phyloP scores from a whole-genome alignment of 2,113 vertebrate species.

The Neodon shergylaensis region DNA sequence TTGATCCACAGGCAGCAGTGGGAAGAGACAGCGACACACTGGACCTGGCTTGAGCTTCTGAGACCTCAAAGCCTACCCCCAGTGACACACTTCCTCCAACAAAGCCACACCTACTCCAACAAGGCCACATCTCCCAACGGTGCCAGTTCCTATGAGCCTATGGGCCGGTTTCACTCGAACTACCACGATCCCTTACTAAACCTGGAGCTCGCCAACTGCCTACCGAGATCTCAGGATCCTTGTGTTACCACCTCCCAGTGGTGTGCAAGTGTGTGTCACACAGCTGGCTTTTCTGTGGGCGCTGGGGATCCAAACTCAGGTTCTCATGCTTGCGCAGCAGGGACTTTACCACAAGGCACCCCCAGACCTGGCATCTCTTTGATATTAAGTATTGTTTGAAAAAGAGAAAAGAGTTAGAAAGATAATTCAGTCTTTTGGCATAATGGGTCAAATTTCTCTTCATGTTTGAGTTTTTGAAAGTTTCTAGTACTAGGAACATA shows the following conservation, averaged over 20 bases:
- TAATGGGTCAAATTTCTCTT: not conserved
- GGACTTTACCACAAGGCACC: not conserved
- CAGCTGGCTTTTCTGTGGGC: not conserved
- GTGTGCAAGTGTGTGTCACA: not conserved
- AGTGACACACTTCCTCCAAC: not conserved
- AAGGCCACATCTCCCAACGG: not conserved
- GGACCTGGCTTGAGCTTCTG: not conserved
- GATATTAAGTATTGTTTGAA: not conserved
- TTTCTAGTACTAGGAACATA: not conserved
- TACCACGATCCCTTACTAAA: not conserved
- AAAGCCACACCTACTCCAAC: not conserved
- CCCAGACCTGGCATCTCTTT: not conserved
- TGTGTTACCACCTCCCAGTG: not conserved
- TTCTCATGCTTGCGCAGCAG: not conserved
- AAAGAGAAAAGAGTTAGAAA: not conserved
- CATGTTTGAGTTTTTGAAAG: conserved; percentile 20
- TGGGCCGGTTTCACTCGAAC: not conserved
- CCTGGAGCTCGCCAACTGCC: not conserved
- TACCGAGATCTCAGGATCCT: not conserved
- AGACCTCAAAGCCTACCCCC: not conserved
- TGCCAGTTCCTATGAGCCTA: not conserved
- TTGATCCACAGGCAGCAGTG: not conserved
- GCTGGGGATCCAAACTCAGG: not conserved
- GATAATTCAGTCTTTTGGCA: not conserved
- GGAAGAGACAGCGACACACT: not conserved